phyloP scores from a whole-genome alignment of 2,113 vertebrate genomes.

The Stegastes partitus region DNA sequence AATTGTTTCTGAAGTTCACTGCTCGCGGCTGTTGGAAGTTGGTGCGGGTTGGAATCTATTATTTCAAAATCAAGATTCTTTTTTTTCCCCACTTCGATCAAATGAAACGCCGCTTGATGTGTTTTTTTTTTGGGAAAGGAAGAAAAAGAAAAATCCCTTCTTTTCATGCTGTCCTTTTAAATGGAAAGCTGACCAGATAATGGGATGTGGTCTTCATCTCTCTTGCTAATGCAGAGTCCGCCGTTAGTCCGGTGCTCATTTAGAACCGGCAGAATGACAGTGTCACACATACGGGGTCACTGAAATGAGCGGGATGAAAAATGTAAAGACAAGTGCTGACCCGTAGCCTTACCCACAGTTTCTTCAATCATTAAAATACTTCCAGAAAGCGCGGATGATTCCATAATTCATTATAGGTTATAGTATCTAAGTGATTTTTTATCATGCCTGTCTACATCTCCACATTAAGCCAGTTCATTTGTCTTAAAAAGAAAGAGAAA shows the following conservation, averaged over 20 bases:
- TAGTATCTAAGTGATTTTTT: conserved; percentile 82
- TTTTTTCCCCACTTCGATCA: conserved; percentile 5
- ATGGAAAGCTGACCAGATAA: conserved; percentile 57
- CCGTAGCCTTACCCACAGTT: conserved; percentile 78
- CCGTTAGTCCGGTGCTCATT: conserved; percentile 78
- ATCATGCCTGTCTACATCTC: conserved; percentile 78
- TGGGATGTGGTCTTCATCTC: conserved; percentile 48
- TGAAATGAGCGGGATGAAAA: conserved; percentile 79
- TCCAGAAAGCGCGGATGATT: conserved; percentile 75
- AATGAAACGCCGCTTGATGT: not conserved
- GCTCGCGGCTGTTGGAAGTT: conserved; percentile 28
- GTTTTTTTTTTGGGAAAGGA: too few species aligned
- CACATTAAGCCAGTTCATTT: conserved; percentile 78
- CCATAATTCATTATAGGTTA: conserved; percentile 80
- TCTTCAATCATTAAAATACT: conserved; percentile 88
- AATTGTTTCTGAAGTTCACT: conserved; percentile 69
- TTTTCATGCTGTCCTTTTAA: conserved; percentile 40
- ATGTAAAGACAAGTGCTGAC: conserved; percentile 83
- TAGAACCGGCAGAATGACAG: conserved; percentile 82
- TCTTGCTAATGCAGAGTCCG: conserved; percentile 59
- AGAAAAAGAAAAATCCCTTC: conserved; percentile 1
- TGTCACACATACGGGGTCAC: conserved; percentile 76
- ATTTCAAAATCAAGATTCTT: conserved; percentile 25
- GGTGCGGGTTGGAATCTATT: conserved; percentile 9
- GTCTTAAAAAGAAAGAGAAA: conserved; percentile 71